phyloP scores from a whole-genome alignment of 2,797 vertebrate genomes.

The Micrastur ruficollis region DNA sequence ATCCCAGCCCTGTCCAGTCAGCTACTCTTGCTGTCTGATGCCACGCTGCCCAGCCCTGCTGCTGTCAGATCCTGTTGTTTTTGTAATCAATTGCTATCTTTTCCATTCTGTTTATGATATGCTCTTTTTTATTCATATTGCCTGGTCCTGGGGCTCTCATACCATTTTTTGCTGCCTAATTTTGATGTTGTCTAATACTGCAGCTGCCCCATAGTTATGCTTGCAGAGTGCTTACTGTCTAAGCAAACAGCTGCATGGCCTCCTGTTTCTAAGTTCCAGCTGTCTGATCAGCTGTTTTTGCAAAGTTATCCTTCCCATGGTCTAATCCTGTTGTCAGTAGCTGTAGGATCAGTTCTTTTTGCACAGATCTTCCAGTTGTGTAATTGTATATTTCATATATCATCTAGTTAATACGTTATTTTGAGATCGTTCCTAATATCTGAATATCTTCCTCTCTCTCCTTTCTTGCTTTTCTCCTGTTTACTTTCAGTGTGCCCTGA shows the following conservation, averaged over 20 bases:
- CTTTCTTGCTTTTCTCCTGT: not conserved
- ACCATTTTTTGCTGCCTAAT: not conserved
- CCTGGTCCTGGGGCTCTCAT: not conserved
- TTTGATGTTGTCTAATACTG: not conserved
- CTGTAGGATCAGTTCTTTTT: not conserved
- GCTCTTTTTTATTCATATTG: not conserved
- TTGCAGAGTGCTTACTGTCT: not conserved
- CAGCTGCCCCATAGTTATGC: not conserved
- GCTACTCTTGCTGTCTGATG: not conserved
- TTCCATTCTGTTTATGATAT: not conserved
- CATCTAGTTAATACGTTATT: not conserved
- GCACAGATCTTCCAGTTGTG: not conserved
- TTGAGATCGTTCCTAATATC: not conserved
- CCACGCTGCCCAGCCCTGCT: not conserved
- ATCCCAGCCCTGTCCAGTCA: not conserved
- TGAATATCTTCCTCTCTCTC: not conserved
- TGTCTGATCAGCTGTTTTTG: conserved; percentile 23
- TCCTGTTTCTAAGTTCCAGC: conserved; percentile 18
- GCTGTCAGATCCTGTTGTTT: not conserved
- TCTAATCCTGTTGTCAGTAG: not conserved
- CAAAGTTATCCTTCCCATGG: not conserved
- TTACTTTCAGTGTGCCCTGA: not conserved
- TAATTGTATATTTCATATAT: conserved; percentile 13
- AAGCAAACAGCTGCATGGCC: not conserved
- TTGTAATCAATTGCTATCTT: not conserved